A percentile compares a stretch with the other conserved stretches of the same genome.
Conservation (phyloP, 2,888 invertebrate genomes). For the Cataglyphis altisquamis region DNA sequence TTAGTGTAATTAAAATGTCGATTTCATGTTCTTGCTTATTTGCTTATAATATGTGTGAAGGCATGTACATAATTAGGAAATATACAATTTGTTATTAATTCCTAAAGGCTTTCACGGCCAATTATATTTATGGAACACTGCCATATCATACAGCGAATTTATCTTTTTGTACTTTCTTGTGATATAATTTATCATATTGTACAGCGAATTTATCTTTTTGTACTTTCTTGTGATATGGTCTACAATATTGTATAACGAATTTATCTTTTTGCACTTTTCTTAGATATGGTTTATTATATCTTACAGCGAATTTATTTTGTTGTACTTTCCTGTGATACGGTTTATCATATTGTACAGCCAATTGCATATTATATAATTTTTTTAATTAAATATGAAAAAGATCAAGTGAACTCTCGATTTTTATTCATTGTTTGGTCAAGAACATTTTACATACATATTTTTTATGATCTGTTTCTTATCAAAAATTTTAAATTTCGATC, state of each 20-base stretch:
- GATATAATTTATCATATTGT: not conserved
- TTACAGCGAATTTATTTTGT: no score
- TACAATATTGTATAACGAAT: no score
- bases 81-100: constrained; percentile 12
- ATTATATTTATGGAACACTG: constrained; percentile 43
- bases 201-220: no score
- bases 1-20: not conserved
- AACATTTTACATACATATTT: constrained; percentile 11
- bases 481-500: not conserved
- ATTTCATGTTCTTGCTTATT: constrained; percentile 26
- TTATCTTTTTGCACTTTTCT: no score
- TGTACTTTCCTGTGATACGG: no score
- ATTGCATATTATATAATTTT: not conserved
- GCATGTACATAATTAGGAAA: not conserved
- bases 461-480: not conserved
- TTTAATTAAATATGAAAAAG: not conserved
- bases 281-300: no score
- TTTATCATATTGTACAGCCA: no score
- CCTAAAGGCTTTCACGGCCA: constrained; percentile 23
- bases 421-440: not conserved
- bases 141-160: constrained; percentile 52
- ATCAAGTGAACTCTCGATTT: not conserved
- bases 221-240: not conserved
- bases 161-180: constrained; percentile 38
- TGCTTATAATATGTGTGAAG: constrained; percentile 13